phyloP scores from a whole-genome alignment of 2,888 invertebrate genomes.

The Drosophila mayaguana region DNA sequence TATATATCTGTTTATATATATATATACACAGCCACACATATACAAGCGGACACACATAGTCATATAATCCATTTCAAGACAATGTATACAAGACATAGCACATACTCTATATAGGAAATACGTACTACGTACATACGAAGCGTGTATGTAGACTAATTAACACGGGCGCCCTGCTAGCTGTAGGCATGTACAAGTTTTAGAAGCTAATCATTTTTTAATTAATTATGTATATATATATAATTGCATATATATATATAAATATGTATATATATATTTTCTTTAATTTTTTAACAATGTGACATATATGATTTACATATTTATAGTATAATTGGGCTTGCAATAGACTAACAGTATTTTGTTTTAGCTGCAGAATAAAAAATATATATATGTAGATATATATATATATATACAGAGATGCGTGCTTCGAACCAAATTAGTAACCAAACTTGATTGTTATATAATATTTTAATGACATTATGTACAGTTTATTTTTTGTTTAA shows the following conservation, averaged over 20 bases:
- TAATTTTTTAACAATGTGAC: constrained; percentile 65
- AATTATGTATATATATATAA: constrained; percentile 30
- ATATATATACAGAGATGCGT: constrained; percentile 51
- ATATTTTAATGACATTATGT: constrained; percentile 76
- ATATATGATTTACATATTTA: constrained; percentile 56
- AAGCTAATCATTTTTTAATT: constrained; percentile 69
- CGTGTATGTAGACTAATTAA: constrained; percentile 53
- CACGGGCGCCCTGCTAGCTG: constrained; percentile 60
- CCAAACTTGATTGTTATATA: constrained; percentile 80
- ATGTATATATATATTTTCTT: constrained; percentile 24
- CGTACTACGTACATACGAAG: constrained; percentile 34
- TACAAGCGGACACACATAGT: constrained; percentile 62
- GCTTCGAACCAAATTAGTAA: constrained; percentile 76
- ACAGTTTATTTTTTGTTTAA: constrained; percentile 66
- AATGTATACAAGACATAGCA: constrained; percentile 82
- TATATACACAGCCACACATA: constrained; percentile 24
- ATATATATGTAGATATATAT: neutral
- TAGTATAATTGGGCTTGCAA: constrained; percentile 76
- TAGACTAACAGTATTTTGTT: constrained; percentile 80
- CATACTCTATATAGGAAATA: constrained; percentile 70
- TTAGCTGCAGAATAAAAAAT: constrained; percentile 42
- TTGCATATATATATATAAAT: neutral
- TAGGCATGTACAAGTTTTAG: constrained; percentile 75
- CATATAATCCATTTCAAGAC: constrained; percentile 78
- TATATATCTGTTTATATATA: constrained; percentile 51